A percentile compares a stretch with the other conserved stretches of the same genome.
Evolutionary conservation across 2,113 vertebrate species (phyloP).

Genomic region (Alces alces): DNA sequence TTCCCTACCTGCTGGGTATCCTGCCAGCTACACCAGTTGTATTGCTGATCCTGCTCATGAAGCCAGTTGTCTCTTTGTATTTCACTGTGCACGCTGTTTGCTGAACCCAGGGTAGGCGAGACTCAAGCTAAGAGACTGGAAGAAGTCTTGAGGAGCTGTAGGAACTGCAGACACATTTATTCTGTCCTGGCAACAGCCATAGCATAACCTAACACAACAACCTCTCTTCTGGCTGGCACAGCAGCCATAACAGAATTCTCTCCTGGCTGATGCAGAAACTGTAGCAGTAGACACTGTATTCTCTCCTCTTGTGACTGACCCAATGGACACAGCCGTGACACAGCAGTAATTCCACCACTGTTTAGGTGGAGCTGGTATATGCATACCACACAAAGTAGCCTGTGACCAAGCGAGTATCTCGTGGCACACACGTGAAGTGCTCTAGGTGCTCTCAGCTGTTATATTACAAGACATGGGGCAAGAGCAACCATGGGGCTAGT

Average conservation of each 20-base stretch:
- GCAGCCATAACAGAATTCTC: not conserved
- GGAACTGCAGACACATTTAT: not conserved
- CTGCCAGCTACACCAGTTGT: not conserved
- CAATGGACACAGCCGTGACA: not conserved
- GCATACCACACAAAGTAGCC: not conserved
- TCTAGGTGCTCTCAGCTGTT: not conserved
- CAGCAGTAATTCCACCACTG: not conserved
- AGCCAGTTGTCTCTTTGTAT: not conserved
- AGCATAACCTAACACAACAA: not conserved
- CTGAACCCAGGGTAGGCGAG: not conserved
- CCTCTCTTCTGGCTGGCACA: not conserved
- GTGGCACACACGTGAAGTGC: accelerated
- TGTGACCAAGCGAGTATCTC: accelerated
- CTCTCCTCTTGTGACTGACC: not conserved
- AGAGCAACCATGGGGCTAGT: accelerated
- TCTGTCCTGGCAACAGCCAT: not conserved
- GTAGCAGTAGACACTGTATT: not conserved
- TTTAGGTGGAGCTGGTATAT: not conserved
- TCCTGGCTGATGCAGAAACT: not conserved
- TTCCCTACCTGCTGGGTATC: not conserved
- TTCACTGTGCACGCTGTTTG: not conserved
- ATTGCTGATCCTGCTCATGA: not conserved
- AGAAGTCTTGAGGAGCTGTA: not conserved
- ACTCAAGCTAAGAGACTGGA: not conserved
- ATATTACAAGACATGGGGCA: accelerated